A percentile compares a stretch with the other conserved stretches of the same genome.
Conservation (phyloP, 2,888 invertebrate species). For the Anaspis maculata region DNA sequence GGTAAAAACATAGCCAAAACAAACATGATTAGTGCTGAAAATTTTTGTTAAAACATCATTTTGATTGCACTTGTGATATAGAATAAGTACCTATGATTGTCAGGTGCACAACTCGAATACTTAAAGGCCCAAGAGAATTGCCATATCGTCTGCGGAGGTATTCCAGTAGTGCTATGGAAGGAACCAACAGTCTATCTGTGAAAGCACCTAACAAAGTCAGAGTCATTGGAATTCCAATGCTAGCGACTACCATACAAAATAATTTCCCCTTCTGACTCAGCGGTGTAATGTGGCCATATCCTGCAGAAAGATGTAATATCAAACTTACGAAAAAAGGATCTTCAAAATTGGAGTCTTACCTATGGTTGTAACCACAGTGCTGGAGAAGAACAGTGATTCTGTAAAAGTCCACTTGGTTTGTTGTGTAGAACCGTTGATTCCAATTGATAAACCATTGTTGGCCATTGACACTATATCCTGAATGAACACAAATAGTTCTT, state of each 20-base stretch:
- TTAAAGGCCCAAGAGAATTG: conserved; percentile 64
- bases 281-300: conserved; percentile 85
- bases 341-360: conserved; percentile 43
- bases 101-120: conserved; percentile 69
- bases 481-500: neutral
- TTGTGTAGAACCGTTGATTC: conserved; percentile 29
- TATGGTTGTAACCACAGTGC: conserved; percentile 83
- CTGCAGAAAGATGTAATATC: conserved; percentile 40
- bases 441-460: conserved; percentile 1
- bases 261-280: conserved; percentile 77
- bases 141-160: conserved; percentile 61
- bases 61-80: neutral
- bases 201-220: conserved; percentile 73
- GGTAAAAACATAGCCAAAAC: conserved; percentile 65
- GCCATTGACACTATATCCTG: neutral
- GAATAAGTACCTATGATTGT: conserved; percentile 51
- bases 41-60: neutral
- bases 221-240: conserved; percentile 80
- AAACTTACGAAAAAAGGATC: neutral
- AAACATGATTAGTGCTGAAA: conserved; percentile 48
- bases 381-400: conserved; percentile 80
- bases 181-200: conserved; percentile 71
- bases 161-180: conserved; percentile 62
- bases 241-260: conserved; percentile 80
- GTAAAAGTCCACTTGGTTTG: conserved; percentile 90